phyloP scores from a whole-genome alignment of 2,888 invertebrate genomes.

The Xestia sexstrigata region DNA sequence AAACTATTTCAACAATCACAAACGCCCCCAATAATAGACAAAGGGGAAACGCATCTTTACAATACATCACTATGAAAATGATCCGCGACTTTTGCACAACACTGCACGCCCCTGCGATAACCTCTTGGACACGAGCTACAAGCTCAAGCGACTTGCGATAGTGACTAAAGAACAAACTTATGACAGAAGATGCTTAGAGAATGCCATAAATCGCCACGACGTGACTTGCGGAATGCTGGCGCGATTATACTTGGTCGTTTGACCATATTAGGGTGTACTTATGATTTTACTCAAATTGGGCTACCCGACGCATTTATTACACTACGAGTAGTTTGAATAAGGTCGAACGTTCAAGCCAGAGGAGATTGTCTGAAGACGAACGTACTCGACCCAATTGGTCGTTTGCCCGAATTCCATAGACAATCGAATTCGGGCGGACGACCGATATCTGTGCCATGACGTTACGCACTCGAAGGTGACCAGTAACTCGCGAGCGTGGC shows the following conservation, averaged over 20 bases:
- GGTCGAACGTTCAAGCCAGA: neutral
- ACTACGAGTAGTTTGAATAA: neutral
- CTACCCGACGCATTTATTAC: neutral
- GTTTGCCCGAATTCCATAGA: neutral
- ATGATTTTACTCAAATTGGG: neutral
- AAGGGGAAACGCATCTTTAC: slow-evolving; percentile 50
- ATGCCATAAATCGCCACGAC: neutral
- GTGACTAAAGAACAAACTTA: neutral
- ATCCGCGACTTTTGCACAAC: slow-evolving; percentile 53
- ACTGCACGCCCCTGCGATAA: slow-evolving; percentile 37
- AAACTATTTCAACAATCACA: slow-evolving; percentile 48
- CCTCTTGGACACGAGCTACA: neutral
- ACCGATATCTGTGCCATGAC: neutral
- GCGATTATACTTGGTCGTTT: neutral
- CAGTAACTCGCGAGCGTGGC: neutral
- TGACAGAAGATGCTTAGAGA: neutral
- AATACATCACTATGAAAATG: slow-evolving; percentile 61
- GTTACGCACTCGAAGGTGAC: neutral
- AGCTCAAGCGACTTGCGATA: neutral
- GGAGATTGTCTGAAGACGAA: neutral
- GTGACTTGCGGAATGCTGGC: neutral
- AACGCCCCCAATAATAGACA: slow-evolving; percentile 39
- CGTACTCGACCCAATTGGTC: neutral
- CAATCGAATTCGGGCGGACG: neutral
- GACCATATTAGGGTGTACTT: no score